phyloP scores from a whole-genome alignment of 2,797 vertebrate species.

The Argya squamiceps region DNA sequence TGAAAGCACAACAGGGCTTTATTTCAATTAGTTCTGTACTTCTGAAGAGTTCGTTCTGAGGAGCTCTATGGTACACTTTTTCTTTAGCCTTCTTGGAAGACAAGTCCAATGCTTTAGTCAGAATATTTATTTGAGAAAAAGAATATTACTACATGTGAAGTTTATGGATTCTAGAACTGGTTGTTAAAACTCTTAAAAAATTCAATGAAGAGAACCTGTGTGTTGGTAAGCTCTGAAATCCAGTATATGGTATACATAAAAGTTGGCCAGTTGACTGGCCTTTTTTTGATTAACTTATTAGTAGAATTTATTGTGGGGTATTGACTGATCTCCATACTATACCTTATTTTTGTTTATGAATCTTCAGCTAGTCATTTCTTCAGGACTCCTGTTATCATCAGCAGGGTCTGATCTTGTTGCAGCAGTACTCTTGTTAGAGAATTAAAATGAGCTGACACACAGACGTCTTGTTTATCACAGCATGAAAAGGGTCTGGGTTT shows the following conservation, averaged over 20 bases:
- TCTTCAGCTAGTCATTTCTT: background rate
- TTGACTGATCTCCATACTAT: fast-evolving
- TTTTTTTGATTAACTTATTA: background rate
- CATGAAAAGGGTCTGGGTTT: background rate
- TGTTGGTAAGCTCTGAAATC: background rate
- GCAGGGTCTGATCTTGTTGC: background rate
- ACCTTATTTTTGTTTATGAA: background rate
- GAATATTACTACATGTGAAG: background rate
- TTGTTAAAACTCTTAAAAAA: background rate
- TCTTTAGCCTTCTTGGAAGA: background rate
- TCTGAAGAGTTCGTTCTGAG: background rate
- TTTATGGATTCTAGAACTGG: background rate
- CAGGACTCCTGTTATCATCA: background rate
- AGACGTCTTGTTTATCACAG: background rate
- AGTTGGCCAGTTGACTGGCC: background rate
- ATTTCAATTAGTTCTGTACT: background rate
- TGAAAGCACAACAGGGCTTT: fast-evolving
- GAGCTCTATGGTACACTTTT: background rate
- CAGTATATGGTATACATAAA: background rate
- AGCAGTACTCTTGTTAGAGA: background rate
- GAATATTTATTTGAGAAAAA: conserved; percentile 12
- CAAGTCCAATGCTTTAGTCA: background rate
- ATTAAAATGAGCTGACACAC: background rate
- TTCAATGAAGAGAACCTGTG: background rate
- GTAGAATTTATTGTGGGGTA: background rate